A percentile compares a stretch with the other conserved stretches of the same genome.
Evolutionary conservation across 2,888 invertebrate genomes (phyloP).

Genomic region (Conus canariensis): DNA sequence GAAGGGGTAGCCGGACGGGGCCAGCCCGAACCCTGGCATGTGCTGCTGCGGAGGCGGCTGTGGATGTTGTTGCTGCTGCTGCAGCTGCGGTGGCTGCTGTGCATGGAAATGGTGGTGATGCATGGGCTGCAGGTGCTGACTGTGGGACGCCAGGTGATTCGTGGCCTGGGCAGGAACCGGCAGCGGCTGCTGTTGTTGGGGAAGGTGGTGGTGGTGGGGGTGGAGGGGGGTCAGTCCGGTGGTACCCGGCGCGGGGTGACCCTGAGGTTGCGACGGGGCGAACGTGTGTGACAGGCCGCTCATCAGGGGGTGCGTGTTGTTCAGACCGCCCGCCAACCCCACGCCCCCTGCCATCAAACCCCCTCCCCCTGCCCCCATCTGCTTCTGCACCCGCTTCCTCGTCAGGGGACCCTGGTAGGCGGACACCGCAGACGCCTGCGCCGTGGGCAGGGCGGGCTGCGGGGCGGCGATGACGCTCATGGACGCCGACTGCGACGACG

Average conservation of each 20-base stretch:
- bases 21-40: background rate
- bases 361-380: slow-evolving; percentile 14
- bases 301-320: background rate
- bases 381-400: slow-evolving; percentile 34
- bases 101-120: background rate
- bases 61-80: background rate
- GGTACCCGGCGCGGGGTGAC: background rate
- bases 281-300: background rate
- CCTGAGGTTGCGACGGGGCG: background rate
- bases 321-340: background rate
- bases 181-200: background rate
- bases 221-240: background rate
- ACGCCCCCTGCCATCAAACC: background rate
- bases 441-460: background rate
- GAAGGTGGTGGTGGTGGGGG: background rate
- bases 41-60: slow-evolving; percentile 1
- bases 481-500: background rate
- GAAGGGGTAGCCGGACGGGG: slow-evolving; percentile 15
- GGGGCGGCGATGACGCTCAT: background rate
- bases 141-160: background rate
- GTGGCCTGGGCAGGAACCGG: background rate
- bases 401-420: slow-evolving; percentile 40
- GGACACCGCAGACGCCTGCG: background rate
- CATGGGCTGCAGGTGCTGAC: slow-evolving; percentile 15
- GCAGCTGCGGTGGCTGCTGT: background rate